phyloP scores from a whole-genome alignment of 2,797 vertebrate genomes.

The Buphagus erythrorhynchus region DNA sequence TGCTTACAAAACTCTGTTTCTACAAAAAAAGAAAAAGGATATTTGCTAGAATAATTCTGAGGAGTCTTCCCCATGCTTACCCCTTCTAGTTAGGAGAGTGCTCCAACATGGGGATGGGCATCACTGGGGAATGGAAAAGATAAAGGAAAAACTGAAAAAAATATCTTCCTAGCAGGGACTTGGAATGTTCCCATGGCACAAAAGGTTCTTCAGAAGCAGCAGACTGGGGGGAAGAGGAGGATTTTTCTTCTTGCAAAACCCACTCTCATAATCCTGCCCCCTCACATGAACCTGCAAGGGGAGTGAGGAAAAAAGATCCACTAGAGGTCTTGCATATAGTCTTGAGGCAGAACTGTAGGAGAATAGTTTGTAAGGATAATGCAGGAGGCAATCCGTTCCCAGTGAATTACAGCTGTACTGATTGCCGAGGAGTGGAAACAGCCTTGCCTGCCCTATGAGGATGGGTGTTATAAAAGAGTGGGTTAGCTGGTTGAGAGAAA shows the following conservation, averaged over 20 bases:
- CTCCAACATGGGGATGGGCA: not conserved
- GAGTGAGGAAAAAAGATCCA: not conserved
- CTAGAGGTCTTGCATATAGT: not conserved
- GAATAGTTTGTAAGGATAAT: too few species aligned
- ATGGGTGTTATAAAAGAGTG: too few species aligned
- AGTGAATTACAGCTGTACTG: too few species aligned
- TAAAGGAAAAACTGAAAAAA: slow-evolving; percentile 15
- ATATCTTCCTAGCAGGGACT: not conserved
- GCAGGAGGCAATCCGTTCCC: too few species aligned
- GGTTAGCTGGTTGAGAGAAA: too few species aligned
- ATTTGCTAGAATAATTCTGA: not conserved
- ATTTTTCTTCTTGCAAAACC: slow-evolving; percentile 53
- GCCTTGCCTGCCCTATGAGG: too few species aligned
- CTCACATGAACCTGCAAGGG: slow-evolving; percentile 11
- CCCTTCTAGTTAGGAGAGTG: slow-evolving; percentile 43
- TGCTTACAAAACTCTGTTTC: not conserved
- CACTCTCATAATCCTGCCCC: slow-evolving; percentile 57
- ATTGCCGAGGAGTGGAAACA: too few species aligned
- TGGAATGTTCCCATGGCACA: slow-evolving; percentile 2
- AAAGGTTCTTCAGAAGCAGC: slow-evolving; percentile 58
- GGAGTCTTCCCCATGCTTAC: not conserved
- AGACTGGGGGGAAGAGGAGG: slow-evolving; percentile 8
- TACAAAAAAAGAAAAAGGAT: not conserved
- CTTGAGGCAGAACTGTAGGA: not conserved
- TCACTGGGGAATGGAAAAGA: slow-evolving; percentile 19